These are phyloP conservation scores for Erpornis zantholeuca DNA, from an alignment of 2,113 vertebrate genomes.

Conservation along the genomic window DNA sequence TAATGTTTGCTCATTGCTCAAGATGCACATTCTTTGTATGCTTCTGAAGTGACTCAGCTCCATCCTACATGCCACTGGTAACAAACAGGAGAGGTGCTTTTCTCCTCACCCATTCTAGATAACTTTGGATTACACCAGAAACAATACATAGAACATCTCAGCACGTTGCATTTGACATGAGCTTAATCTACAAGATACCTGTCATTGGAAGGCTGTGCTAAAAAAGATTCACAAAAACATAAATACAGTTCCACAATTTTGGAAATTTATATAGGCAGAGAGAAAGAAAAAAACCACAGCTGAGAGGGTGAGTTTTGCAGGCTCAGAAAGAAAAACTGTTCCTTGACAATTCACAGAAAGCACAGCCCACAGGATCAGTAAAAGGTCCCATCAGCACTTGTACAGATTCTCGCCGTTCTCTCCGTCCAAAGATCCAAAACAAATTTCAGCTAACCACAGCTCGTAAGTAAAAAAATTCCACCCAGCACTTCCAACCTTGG, in stretches of 20 bases:
- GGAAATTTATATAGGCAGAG: not conserved
- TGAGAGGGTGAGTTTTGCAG: not conserved
- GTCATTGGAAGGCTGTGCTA: rapidly evolving
- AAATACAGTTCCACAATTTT: not conserved
- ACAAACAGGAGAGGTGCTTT: not conserved
- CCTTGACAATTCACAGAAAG: not conserved
- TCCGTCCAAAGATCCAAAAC: not conserved
- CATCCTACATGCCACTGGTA: not conserved
- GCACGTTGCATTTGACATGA: not conserved
- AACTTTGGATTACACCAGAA: not conserved
- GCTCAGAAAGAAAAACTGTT: not conserved
- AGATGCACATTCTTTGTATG: conserved; percentile 32
- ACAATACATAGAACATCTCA: not conserved
- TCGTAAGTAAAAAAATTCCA: conserved; percentile 12
- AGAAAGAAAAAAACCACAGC: not conserved
- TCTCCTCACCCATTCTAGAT: not conserved
- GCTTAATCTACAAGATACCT: not conserved
- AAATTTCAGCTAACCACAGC: conserved; percentile 11
- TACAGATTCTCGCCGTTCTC: not conserved
- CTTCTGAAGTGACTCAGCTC: conserved; percentile 27
- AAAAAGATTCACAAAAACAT: not conserved
- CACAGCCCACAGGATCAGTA: not conserved
- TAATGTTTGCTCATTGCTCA: conserved; percentile 31
- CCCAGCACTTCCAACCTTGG: not conserved
- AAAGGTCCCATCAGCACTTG: not conserved